Base-by-base conservation (phyloP, 2,888 invertebrate genomes). In the Morpho helenor region DNA sequence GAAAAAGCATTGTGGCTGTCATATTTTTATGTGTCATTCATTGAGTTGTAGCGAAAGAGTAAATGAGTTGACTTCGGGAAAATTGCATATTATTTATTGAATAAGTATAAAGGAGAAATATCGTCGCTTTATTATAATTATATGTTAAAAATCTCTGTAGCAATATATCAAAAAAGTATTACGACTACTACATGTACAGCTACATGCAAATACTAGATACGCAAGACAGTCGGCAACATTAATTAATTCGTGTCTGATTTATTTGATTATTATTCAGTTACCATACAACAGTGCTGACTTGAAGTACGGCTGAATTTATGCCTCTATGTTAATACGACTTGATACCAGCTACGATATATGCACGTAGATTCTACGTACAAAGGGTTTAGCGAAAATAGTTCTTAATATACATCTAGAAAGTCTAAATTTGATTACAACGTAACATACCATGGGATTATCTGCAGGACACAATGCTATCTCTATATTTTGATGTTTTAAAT, bases 181-280 rank as follows among this genome's bases (percentile, higher is more conserved):
- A 8, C 44, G 31, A n/a, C 52, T 48, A 41, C 8, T 47, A 45
- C 49, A 60, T 41, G 41, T 43, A 50, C 52, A 46, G 52, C 39
- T 40, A 45, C 57, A 56, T 52, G 60, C 52, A 49, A 57, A 54
- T 56, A 63, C 54, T 68, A 70, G 60, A 66, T 66, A 70, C 59
- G 68, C 63, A 67, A 66, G 67, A 74, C 66, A 77, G 70, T 74
- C 68, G 67, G 71, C 67, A 72, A 69, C 75, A 76, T 82, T 85
- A 87, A 88, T 87, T 87, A 88, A 87, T 87, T 84, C 84, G 57
- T 55, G 63, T 64, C 71, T 85, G 87, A 89, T 86, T 85, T 84
- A 88, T 82, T 84, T 68, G 83, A 80, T 80, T 85, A 86, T 87
- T 87, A 88, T 88, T 74, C 87, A 75, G 68, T 63, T 67, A 70